Percentiles rank a stretch among this genome's conserved stretches.
These are phyloP conservation scores for Oscheius sp. DNA, from an alignment of 2,888 invertebrate genomes.

Conservation along the genomic window DNA sequence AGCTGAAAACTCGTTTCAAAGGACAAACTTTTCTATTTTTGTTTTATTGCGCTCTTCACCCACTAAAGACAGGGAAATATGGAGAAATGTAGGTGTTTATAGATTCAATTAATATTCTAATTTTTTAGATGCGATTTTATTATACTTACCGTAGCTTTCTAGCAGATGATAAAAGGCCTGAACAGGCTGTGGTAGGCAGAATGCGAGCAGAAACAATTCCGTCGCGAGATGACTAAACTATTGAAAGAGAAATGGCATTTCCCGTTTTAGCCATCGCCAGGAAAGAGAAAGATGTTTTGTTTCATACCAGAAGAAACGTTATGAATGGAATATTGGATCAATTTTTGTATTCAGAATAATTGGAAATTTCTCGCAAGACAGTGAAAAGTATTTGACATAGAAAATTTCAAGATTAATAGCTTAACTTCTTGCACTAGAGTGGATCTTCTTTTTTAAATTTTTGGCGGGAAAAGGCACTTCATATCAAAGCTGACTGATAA, in stretches of 20 bases:
- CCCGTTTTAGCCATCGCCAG: constrained; percentile 9
- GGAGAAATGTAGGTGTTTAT: too few species aligned
- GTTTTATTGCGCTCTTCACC: too few species aligned
- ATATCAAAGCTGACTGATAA: too few species aligned
- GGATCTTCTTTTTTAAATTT: too few species aligned
- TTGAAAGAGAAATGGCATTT: constrained; percentile 16
- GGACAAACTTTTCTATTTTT: neutral
- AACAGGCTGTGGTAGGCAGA: constrained; percentile 3
- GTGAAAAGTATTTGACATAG: too few species aligned
- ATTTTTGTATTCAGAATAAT: too few species aligned
- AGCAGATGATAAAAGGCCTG: constrained; percentile 5
- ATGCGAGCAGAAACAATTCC: constrained; percentile 27
- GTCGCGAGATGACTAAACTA: constrained; percentile 21
- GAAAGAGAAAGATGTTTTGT: constrained; percentile 18
- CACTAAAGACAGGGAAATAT: too few species aligned
- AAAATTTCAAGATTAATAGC: too few species aligned
- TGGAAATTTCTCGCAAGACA: neutral
- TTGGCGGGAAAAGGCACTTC: too few species aligned
- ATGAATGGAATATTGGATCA: too few species aligned
- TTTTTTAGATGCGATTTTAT: neutral
- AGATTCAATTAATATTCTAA: too few species aligned
- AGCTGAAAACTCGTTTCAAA: neutral
- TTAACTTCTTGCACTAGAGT: too few species aligned
- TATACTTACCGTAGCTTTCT: constrained; percentile 7
- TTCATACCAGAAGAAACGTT: neutral